phyloP scores from a whole-genome alignment of 2,797 vertebrate genomes.

The Syngnathus acus region DNA sequence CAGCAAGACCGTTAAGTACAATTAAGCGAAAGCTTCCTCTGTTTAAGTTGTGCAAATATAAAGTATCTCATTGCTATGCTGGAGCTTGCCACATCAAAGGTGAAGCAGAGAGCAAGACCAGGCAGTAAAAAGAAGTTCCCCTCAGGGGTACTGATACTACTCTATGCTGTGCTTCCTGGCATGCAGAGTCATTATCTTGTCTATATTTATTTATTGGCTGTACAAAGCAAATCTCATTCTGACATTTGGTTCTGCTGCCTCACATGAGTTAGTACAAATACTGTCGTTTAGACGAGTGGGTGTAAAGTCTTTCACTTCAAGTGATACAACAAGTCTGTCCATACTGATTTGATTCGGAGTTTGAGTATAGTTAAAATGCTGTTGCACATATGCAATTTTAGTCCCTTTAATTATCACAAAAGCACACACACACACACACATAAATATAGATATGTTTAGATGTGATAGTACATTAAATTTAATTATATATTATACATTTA shows the following conservation, averaged over 20 bases:
- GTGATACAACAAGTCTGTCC: neutral
- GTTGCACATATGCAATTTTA: too few relatives aligned
- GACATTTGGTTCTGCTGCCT: neutral
- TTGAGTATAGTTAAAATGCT: too few relatives aligned
- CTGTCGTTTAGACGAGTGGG: neutral
- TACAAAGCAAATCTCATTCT: neutral
- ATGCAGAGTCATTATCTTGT: neutral
- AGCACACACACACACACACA: too few relatives aligned
- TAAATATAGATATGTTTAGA: too few relatives aligned
- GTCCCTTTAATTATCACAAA: too few relatives aligned
- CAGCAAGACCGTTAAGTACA: neutral
- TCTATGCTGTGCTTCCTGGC: conserved; percentile 10
- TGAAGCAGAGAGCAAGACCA: conserved; percentile 29
- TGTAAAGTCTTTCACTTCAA: neutral
- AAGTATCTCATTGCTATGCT: conserved; percentile 23
- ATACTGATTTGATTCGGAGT: neutral
- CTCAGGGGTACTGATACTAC: conserved; percentile 12
- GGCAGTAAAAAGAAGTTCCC: conserved; percentile 2
- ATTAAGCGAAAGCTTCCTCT: neutral
- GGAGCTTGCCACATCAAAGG: conserved; percentile 29
- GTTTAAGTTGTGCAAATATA: conserved; percentile 31
- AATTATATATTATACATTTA: too few relatives aligned
- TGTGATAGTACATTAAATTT: too few relatives aligned
- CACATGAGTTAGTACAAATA: neutral
- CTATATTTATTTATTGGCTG: neutral